These are phyloP conservation scores for Aspidiotus rigidus DNA, from an alignment of 2,888 invertebrate genomes.

Conservation along the genomic window DNA sequence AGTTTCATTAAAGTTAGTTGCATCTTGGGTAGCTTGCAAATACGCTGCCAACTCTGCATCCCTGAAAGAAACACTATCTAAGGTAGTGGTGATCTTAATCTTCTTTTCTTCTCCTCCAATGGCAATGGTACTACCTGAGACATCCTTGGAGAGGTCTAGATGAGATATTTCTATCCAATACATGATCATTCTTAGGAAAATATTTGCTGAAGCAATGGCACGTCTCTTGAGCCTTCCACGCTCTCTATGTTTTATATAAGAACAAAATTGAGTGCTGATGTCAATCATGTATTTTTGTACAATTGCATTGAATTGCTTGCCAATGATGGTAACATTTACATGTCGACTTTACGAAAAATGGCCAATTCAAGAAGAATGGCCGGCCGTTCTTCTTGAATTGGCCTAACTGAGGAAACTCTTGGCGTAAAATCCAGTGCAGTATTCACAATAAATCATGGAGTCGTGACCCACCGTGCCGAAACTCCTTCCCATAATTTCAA, in stretches of 20 bases:
- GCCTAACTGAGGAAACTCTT: no score
- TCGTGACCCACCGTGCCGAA: no score
- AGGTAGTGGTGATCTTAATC: conserved; percentile 1
- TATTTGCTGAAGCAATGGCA: neutral
- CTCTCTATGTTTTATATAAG: neutral
- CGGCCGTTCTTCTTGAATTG: no score
- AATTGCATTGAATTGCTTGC: no score
- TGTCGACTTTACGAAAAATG: no score
- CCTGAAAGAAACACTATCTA: no score
- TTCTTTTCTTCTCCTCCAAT: conserved; percentile 14
- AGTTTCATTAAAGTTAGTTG: conserved; percentile 11
- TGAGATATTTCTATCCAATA: neutral
- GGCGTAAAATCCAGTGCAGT: no score
- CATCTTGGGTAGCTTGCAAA: neutral
- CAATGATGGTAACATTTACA: no score
- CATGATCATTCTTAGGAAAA: neutral
- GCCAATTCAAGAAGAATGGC: no score
- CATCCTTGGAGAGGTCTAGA: neutral
- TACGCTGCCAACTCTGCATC: no score
- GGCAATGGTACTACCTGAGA: neutral
- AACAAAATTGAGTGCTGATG: neutral
- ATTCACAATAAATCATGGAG: no score
- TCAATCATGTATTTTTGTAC: neutral
- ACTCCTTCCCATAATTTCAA: no score
- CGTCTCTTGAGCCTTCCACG: neutral